A percentile compares a stretch with the other conserved stretches of the same genome.
phyloP scores from a whole-genome alignment of 2,113 vertebrate genomes.

The Pionites leucogaster region DNA sequence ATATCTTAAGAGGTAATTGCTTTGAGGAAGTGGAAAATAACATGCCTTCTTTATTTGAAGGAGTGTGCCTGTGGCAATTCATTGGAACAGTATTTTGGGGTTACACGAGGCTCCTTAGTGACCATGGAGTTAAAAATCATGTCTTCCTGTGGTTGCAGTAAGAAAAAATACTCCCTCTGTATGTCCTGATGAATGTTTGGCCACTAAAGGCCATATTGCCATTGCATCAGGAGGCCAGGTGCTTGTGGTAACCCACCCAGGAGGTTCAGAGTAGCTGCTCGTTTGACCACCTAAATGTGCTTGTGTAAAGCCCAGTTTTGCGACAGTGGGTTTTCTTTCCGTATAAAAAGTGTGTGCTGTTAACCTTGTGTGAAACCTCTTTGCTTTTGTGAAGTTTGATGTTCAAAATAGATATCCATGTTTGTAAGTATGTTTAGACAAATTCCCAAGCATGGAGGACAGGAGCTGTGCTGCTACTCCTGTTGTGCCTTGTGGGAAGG shows the following conservation, averaged over 20 bases:
- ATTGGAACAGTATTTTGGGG: neutral
- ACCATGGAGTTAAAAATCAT: neutral
- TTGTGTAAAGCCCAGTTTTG: neutral
- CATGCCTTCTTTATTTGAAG: neutral
- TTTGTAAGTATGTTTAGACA: neutral
- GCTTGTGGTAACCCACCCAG: neutral
- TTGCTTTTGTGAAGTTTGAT: neutral
- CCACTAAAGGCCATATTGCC: neutral
- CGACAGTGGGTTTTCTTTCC: neutral
- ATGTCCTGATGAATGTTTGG: neutral
- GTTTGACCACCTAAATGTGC: neutral
- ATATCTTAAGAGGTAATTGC: neutral
- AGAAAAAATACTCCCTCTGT: neutral
- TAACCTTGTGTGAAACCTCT: neutral
- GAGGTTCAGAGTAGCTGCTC: neutral
- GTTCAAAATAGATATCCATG: fast-evolving
- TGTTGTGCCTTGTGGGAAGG: neutral
- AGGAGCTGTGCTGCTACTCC: neutral
- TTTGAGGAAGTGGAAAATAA: conserved; percentile 26
- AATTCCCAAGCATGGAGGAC: fast-evolving
- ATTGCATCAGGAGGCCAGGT: neutral
- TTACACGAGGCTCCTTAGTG: neutral
- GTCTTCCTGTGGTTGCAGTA: neutral
- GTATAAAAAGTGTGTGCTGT: neutral
- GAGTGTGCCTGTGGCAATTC: neutral